phyloP scores from a whole-genome alignment of 2,888 invertebrate genomes.

The Therioaphis trifolii region DNA sequence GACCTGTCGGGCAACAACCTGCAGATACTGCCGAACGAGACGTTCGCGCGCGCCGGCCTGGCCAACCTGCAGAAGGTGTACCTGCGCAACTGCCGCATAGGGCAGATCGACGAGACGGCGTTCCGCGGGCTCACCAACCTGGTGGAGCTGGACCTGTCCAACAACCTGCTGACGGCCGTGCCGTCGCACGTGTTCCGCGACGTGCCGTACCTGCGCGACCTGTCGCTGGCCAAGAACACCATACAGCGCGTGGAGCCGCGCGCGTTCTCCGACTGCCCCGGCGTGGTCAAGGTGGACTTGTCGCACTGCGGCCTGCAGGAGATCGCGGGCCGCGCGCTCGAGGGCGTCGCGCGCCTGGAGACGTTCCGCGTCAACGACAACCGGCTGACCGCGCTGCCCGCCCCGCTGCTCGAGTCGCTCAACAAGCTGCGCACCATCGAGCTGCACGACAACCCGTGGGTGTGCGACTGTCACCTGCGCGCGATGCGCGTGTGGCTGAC shows the following conservation, averaged over 20 bases:
- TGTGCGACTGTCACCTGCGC: conserved; percentile 85
- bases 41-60: conserved; percentile 83
- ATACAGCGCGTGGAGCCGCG: conserved; percentile 82
- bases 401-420: conserved; percentile 79
- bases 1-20: conserved; percentile 90
- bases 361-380: conserved; percentile 85
- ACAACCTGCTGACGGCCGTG: conserved; percentile 83
- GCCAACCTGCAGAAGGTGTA: conserved; percentile 88
- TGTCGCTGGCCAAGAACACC: conserved; percentile 84
- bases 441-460: conserved; percentile 88
- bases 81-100: conserved; percentile 84
- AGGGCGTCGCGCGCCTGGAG: conserved; percentile 80
- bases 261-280: conserved; percentile 81
- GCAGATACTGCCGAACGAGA: conserved; percentile 83
- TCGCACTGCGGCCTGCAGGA: conserved; percentile 84
- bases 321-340: conserved; percentile 82
- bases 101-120: conserved; percentile 86
- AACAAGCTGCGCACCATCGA: conserved; percentile 83
- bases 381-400: conserved; percentile 81
- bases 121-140: conserved; percentile 89
- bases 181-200: conserved; percentile 84
- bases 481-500: conserved; percentile 84
- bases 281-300: conserved; percentile 84
- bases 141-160: conserved; percentile 88
- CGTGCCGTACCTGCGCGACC: conserved; percentile 83